These are phyloP conservation scores for Eufriesea mexicana DNA, from an alignment of 1,140 invertebrate genomes.

Conservation along the genomic window DNA sequence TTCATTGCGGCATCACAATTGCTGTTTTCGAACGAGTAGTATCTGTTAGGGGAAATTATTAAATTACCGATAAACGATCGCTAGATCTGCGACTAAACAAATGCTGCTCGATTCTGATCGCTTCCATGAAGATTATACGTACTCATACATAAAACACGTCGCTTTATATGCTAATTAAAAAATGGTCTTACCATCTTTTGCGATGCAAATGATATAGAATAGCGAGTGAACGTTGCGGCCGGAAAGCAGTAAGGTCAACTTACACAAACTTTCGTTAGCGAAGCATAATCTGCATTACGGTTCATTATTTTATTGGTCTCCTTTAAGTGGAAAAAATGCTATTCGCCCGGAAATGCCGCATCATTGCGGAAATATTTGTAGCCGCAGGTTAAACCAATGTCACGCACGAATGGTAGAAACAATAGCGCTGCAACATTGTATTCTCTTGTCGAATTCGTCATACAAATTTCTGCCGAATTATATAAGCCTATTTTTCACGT, in stretches of 20 bases:
- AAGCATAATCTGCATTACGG: background rate
- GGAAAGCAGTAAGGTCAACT: background rate
- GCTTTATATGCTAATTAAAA: background rate
- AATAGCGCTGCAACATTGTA: background rate
- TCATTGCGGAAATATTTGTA: background rate
- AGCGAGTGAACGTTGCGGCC: background rate
- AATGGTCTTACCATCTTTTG: background rate
- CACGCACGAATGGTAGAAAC: background rate
- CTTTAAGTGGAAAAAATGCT: background rate
- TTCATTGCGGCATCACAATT: too few relatives aligned
- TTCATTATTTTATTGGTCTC: background rate
- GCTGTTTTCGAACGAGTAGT: background rate
- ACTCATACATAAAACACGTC: background rate
- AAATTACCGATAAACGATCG: background rate
- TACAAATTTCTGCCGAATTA: background rate
- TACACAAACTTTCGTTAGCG: background rate
- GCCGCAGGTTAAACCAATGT: background rate
- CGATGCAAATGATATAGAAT: background rate
- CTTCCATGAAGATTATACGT: background rate
- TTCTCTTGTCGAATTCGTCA: background rate
- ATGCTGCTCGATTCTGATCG: too few relatives aligned
- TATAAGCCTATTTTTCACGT: constrained; percentile 16
- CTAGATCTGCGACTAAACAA: background rate
- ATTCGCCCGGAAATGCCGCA: background rate
- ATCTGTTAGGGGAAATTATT: background rate